A percentile compares a stretch with the other conserved stretches of the same genome.
Conservation (phyloP, 2,888 invertebrate species). For the Nebria salina region DNA sequence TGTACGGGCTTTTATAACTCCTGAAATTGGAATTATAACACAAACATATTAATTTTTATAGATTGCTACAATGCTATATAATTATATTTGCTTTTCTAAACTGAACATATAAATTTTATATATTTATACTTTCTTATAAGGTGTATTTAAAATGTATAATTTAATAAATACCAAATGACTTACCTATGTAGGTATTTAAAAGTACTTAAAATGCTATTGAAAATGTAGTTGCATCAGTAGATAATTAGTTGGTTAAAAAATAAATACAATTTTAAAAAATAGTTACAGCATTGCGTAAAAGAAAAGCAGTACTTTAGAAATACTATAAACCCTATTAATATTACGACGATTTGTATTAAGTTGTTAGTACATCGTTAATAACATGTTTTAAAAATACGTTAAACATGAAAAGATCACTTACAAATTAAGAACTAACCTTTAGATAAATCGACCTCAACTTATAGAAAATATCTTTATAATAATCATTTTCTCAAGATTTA, state of each 20-base stretch:
- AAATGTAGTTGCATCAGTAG: too few relatives aligned
- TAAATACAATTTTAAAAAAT: not conserved
- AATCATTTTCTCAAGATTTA: not conserved
- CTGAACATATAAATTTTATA: too few relatives aligned
- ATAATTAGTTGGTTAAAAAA: too few relatives aligned
- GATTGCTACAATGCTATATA: too few relatives aligned
- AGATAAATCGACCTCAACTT: not conserved
- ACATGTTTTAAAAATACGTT: not conserved
- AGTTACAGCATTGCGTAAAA: not conserved
- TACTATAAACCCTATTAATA: not conserved
- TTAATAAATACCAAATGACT: too few relatives aligned
- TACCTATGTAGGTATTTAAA: too few relatives aligned
- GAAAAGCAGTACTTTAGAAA: not conserved
- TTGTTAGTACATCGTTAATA: not conserved
- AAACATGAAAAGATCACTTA: not conserved
- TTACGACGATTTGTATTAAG: not conserved
- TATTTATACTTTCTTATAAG: too few relatives aligned
- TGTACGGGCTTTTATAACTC: not conserved
- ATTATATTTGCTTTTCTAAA: too few relatives aligned
- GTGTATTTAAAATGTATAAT: too few relatives aligned
- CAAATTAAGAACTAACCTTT: not conserved
- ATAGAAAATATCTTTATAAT: not conserved
- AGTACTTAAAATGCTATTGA: too few relatives aligned
- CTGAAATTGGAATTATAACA: constrained; percentile 7
- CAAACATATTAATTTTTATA: too few relatives aligned